phyloP scores from a whole-genome alignment of 92 coral and sea anemone species.

The Siderastrea siderea region DNA sequence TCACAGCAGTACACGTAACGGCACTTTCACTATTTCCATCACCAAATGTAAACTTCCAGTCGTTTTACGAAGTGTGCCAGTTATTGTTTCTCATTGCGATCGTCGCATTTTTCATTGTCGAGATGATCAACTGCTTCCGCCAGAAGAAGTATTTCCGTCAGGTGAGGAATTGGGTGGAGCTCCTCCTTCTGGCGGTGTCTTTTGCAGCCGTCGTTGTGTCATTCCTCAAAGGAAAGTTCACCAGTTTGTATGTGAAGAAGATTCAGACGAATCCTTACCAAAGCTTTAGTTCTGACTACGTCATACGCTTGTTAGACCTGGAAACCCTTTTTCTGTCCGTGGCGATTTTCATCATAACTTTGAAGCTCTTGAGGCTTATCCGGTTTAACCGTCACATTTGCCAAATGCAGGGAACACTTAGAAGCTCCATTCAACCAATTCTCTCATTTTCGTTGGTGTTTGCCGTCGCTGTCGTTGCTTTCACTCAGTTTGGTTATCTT shows the following conservation, averaged over 20 bases:
- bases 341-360: no score
- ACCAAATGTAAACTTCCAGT: no score
- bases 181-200: conserved; percentile 48
- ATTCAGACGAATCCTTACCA: no score
- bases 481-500: conserved; percentile 74
- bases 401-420: conserved; percentile 68
- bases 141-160: conserved; percentile 64
- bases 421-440: conserved; percentile 57
- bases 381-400: no score
- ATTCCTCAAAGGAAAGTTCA: no score
- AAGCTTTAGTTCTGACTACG: conserved; percentile 49
- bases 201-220: no score
- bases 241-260: no score
- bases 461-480: neutral
- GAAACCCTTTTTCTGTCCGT: conserved; percentile 67
- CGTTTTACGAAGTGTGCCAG: no score
- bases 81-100: no score
- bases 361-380: no score
- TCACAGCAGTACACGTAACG: neutral
- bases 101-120: no score
- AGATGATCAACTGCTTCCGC: conserved; percentile 35
- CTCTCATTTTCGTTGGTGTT: conserved; percentile 76
- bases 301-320: conserved; percentile 76
- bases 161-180: conserved; percentile 86
- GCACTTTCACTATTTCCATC: conserved; percentile 30